A percentile compares a stretch with the other conserved stretches of the same genome.
These are phyloP conservation scores for Thomomys bottae DNA, from an alignment of 2,113 vertebrate species.

Conservation along the genomic window DNA sequence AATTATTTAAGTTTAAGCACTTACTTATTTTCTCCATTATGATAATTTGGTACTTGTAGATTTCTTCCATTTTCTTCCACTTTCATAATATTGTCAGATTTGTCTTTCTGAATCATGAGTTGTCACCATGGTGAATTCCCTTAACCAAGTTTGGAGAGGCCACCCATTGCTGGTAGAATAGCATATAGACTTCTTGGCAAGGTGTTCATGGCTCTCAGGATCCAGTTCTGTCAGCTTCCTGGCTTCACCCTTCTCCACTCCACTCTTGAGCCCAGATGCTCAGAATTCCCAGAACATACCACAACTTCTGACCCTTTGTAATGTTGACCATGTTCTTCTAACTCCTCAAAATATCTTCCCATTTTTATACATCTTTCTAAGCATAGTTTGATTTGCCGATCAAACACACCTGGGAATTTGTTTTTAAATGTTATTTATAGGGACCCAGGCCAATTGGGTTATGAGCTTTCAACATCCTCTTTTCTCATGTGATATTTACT, in stretches of 20 bases:
- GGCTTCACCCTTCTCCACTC: background rate
- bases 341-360: conserved; percentile 19
- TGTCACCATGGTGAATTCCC: background rate
- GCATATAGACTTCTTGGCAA: background rate
- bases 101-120: background rate
- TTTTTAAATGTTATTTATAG: background rate
- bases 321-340: background rate
- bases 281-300: background rate
- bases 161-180: background rate
- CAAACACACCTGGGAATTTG: background rate
- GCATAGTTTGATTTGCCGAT: background rate
- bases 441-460: background rate
- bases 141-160: background rate
- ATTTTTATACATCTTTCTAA: background rate
- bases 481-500: conserved; percentile 15
- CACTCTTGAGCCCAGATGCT: background rate
- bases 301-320: background rate
- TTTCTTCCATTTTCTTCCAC: background rate
- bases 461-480: conserved; percentile 5
- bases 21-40: conserved; percentile 2
- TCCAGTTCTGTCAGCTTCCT: too few relatives aligned
- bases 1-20: background rate
- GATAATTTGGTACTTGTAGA: background rate
- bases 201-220: background rate
- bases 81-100: conserved; percentile 14